Percentiles rank a stretch among this genome's conserved stretches.
Conservation (phyloP, 2,888 invertebrate species). For the Watsonalla cultraria region DNA sequence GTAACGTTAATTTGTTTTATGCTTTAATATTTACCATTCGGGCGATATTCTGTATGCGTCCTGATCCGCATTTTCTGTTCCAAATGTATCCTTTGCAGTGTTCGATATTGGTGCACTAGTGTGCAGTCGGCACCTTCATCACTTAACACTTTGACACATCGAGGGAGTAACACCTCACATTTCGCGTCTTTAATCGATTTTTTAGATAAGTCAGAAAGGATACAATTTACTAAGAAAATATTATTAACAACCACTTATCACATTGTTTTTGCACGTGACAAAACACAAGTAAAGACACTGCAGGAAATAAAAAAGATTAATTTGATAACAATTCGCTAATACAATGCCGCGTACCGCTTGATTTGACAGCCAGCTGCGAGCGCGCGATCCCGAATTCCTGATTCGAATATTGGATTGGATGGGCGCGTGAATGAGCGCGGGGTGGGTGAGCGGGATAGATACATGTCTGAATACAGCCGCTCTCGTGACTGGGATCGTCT, state of each 20-base stretch:
- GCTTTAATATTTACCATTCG: slow-evolving; percentile 65
- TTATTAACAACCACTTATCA: slow-evolving; percentile 79
- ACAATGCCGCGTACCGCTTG: slow-evolving; percentile 53
- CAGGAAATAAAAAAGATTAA: slow-evolving; percentile 46
- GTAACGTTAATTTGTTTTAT: background rate
- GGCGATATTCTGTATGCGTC: slow-evolving; percentile 67
- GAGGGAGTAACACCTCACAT: slow-evolving; percentile 62
- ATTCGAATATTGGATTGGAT: slow-evolving; percentile 66
- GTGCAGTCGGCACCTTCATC: slow-evolving; percentile 61
- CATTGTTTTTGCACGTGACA: slow-evolving; percentile 78
- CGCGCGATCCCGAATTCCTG: slow-evolving; percentile 73
- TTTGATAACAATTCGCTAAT: slow-evolving; percentile 31
- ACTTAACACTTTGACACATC: slow-evolving; percentile 63
- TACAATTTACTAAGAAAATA: slow-evolving; percentile 72
- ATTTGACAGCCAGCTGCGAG: slow-evolving; percentile 78
- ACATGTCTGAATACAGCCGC: slow-evolving; percentile 54
- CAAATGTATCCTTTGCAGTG: slow-evolving; percentile 74
- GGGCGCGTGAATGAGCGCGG: slow-evolving; percentile 63
- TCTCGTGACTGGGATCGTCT: slow-evolving; percentile 41
- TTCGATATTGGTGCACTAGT: slow-evolving; percentile 62
- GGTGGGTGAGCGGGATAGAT: slow-evolving; percentile 45
- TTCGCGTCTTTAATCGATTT: slow-evolving; percentile 58
- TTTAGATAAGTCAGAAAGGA: slow-evolving; percentile 64
- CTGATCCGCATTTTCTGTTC: slow-evolving; percentile 79
- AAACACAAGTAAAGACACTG: slow-evolving; percentile 78